Base-by-base conservation (phyloP, 2,113 vertebrate genomes). In the Xenus cinereus region DNA sequence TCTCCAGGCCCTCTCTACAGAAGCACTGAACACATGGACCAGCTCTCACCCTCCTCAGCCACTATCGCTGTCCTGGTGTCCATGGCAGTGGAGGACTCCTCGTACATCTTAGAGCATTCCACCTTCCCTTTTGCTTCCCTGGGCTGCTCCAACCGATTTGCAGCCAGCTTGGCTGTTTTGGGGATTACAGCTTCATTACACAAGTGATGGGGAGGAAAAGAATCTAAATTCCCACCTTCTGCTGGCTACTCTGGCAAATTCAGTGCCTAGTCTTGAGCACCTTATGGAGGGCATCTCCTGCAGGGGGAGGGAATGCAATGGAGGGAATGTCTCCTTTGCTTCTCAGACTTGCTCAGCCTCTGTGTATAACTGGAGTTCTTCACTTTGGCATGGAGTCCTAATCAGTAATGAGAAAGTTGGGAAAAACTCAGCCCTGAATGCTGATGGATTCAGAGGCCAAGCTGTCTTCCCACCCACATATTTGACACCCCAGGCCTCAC, bases 191-290 rank as follows among this genome's bases (percentile, higher is more conserved):
- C 30, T 68, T n/a, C 37, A 16, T n/a, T 27, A 26, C 11, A 28
- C 3, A 46, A 46, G 62, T 17, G 68, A 24, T 4, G 9, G 26
- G 56, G 14, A 59, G 37, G 69, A 50, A 67, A 59, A 62, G 11
- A 39, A 10, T n/a, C 23, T 51, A 57, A 84, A 82, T 46, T 56
- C 21, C 43, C 74, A 35, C 6, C 1, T 89, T 68, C 12, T 80
- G 22, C 68, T 59, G 51, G 32, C 22, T 35, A 10, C 19, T 6
- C 21, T 74, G 59, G 45, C 9, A 77, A 77, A 81, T 8, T 74
- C 32, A 35, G 6, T 1, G 1, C 56, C 41, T 13, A 7, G 28
- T 43, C 30, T 46, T 0, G 1, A 56, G 62, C 39, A 2, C 50
- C 7, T 19, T 19, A n/a, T 32, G 10, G 53, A 54, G 53, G 28